Conservation (phyloP, 2,797 vertebrate species). For the Syndactyla subalaris region DNA sequence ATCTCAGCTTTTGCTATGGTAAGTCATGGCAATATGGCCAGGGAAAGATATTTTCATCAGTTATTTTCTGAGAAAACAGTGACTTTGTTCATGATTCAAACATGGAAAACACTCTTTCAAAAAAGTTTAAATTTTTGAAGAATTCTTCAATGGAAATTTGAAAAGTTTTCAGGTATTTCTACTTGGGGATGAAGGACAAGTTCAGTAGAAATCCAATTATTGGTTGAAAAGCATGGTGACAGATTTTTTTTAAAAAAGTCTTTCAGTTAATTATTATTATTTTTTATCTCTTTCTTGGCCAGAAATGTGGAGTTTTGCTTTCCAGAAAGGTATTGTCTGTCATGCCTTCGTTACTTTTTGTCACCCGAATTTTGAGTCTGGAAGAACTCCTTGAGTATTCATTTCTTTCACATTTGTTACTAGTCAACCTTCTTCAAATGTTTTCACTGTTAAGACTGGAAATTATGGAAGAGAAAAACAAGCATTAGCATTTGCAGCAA, state of each 20-base stretch:
- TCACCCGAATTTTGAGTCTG: neutral
- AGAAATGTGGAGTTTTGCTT: neutral
- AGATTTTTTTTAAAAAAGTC: neutral
- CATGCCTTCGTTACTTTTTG: neutral
- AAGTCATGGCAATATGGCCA: neutral
- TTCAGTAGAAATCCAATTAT: neutral
- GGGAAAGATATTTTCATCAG: neutral
- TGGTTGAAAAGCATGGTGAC: neutral
- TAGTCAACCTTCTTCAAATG: neutral
- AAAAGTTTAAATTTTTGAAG: neutral
- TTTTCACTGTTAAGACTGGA: neutral
- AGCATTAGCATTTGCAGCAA: neutral
- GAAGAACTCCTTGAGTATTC: neutral
- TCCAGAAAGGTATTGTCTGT: neutral
- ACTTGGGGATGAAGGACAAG: neutral
- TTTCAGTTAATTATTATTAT: neutral
- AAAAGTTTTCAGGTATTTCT: neutral
- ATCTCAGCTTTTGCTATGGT: neutral
- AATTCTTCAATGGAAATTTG: neutral
- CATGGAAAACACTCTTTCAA: neutral
- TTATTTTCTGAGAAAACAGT: neutral
- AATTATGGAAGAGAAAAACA: conserved; percentile 9
- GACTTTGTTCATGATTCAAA: neutral
- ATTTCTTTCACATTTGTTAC: neutral
- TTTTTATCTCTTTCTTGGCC: neutral